phyloP scores from a whole-genome alignment of 37 sponge, comb jelly and placozoan species.

The Oscarella lobularis region DNA sequence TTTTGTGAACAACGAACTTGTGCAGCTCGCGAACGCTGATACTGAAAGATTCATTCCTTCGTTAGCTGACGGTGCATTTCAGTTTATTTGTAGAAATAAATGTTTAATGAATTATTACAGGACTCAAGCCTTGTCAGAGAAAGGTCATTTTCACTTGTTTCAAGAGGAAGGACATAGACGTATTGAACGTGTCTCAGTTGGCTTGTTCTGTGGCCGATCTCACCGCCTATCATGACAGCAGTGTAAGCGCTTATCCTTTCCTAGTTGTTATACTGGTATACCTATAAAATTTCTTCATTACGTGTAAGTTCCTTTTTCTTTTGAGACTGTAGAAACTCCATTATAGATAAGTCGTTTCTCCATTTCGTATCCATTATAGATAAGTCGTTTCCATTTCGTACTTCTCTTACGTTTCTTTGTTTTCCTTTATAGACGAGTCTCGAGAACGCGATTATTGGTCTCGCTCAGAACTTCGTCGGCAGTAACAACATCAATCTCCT shows the following conservation, averaged over 20 bases:
- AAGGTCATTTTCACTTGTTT: constrained; percentile 92
- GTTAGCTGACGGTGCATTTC: constrained; percentile 58
- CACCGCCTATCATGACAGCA: constrained; percentile 92
- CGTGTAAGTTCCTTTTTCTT: too few species aligned
- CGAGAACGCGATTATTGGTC: constrained; percentile 81
- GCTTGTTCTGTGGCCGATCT: constrained; percentile 87
- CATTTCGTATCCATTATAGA: too few species aligned
- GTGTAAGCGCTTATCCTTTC: too few species aligned
- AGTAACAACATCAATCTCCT: constrained; percentile 91
- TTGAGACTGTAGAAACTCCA: too few species aligned
- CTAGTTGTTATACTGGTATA: too few species aligned
- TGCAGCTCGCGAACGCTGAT: constrained; percentile 86
- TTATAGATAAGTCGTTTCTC: not conserved
- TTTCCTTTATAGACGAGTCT: constrained; percentile 26
- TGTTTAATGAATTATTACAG: not conserved
- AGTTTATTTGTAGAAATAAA: too few species aligned
- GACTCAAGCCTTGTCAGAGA: constrained; percentile 83
- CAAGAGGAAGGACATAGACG: constrained; percentile 86
- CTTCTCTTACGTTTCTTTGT: not conserved
- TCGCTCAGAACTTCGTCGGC: constrained; percentile 92
- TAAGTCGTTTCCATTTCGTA: too few species aligned
- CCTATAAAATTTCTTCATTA: too few species aligned
- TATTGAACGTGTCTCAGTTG: constrained; percentile 90
- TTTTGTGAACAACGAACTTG: constrained; percentile 92
- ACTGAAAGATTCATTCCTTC: constrained; percentile 75